A percentile compares a stretch with the other conserved stretches of the same genome.
phyloP scores from a whole-genome alignment of 2,797 vertebrate genomes.

The Champsocephalus gunnari region DNA sequence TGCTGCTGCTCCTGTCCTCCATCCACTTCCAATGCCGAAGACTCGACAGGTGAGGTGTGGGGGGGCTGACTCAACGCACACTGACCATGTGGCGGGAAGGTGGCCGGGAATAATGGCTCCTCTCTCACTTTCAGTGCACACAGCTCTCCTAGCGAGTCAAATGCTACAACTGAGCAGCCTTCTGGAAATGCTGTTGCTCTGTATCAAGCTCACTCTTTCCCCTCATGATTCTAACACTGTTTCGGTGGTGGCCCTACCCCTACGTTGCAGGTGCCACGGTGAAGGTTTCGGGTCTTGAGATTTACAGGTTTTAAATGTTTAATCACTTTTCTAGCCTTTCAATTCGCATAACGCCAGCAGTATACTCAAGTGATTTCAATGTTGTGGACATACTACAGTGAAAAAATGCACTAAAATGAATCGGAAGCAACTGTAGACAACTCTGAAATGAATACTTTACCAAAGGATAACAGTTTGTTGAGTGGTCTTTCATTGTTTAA shows the following conservation, averaged over 20 bases:
- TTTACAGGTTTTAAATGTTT: constrained; percentile 27
- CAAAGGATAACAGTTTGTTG: neutral
- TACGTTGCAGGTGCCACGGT: constrained; percentile 45
- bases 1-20: constrained; percentile 96
- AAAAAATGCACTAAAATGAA: neutral
- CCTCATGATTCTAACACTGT: constrained; percentile 18
- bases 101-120: constrained; percentile 36
- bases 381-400: neutral
- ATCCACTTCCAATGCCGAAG: constrained; percentile 99
- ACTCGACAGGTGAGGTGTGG: constrained; percentile 93
- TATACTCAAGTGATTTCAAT: constrained; percentile 2
- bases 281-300: constrained; percentile 17
- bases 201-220: neutral
- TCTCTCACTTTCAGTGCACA: constrained; percentile 43
- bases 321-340: neutral
- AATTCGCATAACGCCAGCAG: neutral
- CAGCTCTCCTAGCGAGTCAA: constrained; percentile 28
- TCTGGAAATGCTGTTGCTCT: constrained; percentile 14
- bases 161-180: neutral
- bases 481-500: neutral
- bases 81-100: constrained; percentile 38
- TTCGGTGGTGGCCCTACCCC: constrained; percentile 14
- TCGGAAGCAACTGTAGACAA: neutral
- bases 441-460: neutral
- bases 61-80: constrained; percentile 15